These are phyloP conservation scores for Eledone cirrhosa DNA, from an alignment of 2,888 invertebrate species.

Conservation along the genomic window DNA sequence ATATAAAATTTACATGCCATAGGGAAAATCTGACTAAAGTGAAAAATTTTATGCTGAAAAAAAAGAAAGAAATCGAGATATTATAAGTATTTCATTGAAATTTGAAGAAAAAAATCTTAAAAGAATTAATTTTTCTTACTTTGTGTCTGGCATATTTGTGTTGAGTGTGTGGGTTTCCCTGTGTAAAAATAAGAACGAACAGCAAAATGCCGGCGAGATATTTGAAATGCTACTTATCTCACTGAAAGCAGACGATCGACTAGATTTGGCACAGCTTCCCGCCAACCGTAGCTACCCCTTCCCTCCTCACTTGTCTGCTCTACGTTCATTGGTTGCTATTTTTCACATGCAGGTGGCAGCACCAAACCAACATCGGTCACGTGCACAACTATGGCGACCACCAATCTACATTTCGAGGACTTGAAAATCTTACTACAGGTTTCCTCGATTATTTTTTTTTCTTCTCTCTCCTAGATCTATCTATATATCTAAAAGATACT, in stretches of 20 bases:
- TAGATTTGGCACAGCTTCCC: conserved; percentile 11
- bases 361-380: not conserved
- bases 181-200: conserved; percentile 10
- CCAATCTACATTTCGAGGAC: conserved; percentile 21
- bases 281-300: conserved; percentile 9
- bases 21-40: too few relatives aligned
- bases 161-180: conserved; percentile 28
- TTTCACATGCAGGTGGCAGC: not conserved
- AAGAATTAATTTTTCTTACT: conserved; percentile 42
- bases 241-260: conserved; percentile 22
- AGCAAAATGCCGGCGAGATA: too few relatives aligned
- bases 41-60: too few relatives aligned
- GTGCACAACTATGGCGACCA: conserved; percentile 20
- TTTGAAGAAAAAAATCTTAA: too few relatives aligned
- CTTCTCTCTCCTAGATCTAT: not conserved
- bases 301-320: not conserved
- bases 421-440: conserved; percentile 25
- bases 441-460: conserved; percentile 15
- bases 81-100: too few relatives aligned
- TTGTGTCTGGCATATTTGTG: conserved; percentile 56
- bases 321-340: not conserved
- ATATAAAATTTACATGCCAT: too few relatives aligned
- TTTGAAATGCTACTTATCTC: not conserved
- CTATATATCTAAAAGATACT: not conserved
- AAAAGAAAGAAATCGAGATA: too few relatives aligned